Percentiles rank a stretch among this genome's conserved stretches.
phyloP scores from a whole-genome alignment of 2,797 vertebrate genomes.

The Triplophysa bombifrons region DNA sequence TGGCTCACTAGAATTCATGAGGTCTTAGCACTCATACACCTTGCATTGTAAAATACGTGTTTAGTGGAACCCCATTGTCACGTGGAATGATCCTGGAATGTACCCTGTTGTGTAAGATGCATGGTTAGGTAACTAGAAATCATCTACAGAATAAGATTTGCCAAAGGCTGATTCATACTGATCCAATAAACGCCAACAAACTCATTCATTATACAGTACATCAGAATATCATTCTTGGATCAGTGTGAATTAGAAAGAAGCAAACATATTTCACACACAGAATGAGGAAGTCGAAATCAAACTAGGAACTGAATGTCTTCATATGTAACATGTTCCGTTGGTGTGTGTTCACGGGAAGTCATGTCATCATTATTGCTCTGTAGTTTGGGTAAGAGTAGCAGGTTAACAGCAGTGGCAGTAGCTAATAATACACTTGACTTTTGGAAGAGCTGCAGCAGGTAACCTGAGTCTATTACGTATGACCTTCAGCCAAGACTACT shows the following conservation, averaged over 20 bases:
- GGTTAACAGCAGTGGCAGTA: slow-evolving; percentile 60
- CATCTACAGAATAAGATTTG: background rate
- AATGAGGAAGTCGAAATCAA: slow-evolving; percentile 49
- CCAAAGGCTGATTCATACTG: too few relatives aligned
- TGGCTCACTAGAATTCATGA: background rate
- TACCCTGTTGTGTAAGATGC: background rate
- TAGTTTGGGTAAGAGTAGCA: slow-evolving; percentile 63
- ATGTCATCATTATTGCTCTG: slow-evolving; percentile 59
- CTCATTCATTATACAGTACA: too few relatives aligned
- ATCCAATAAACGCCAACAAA: too few relatives aligned
- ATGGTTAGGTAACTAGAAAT: slow-evolving; percentile 11
- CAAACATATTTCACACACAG: slow-evolving; percentile 42
- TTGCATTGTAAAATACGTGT: background rate
- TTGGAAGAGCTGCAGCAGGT: slow-evolving; percentile 46
- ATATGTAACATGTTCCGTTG: background rate
- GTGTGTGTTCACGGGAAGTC: slow-evolving; percentile 52
- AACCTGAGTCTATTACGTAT: slow-evolving; percentile 35
- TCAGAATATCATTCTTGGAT: too few relatives aligned
- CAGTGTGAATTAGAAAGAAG: background rate
- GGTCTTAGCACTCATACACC: background rate
- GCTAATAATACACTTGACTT: slow-evolving; percentile 57
- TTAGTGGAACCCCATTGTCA: background rate
- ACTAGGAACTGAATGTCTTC: slow-evolving; percentile 36
- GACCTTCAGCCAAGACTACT: slow-evolving; percentile 24
- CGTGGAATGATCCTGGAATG: background rate